A percentile compares a stretch with the other conserved stretches of the same genome.
Evolutionary conservation across 2,797 vertebrate genomes (phyloP).

Genomic region (Falco biarmicus): DNA sequence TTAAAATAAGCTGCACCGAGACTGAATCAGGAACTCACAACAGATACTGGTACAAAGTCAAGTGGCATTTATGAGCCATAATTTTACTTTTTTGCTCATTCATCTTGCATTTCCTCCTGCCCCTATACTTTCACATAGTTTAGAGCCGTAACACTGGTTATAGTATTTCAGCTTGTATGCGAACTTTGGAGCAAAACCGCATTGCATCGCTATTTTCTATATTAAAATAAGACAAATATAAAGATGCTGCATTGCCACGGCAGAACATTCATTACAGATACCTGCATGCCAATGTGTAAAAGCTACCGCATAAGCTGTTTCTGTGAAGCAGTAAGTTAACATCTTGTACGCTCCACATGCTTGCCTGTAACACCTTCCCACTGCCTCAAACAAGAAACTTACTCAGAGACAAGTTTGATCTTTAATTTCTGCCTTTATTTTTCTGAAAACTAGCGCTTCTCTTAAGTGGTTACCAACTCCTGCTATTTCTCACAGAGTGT

Average conservation of each 20-base stretch:
- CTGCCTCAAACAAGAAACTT: conserved; percentile 31
- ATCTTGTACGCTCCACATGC: not conserved
- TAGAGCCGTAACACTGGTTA: not conserved
- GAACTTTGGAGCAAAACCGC: not conserved
- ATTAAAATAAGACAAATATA: not conserved
- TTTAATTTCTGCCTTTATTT: conserved; percentile 21
- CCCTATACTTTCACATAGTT: not conserved
- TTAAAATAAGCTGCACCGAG: conserved; percentile 8
- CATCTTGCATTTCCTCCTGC: not conserved
- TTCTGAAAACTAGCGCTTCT: not conserved
- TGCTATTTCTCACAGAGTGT: not conserved
- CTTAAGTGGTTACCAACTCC: not conserved
- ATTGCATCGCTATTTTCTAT: not conserved
- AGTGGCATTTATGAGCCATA: not conserved
- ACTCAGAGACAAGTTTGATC: not conserved
- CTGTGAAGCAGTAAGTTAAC: conserved; percentile 16
- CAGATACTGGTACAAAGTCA: not conserved
- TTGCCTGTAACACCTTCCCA: conserved; percentile 48
- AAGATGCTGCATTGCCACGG: not conserved
- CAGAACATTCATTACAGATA: not conserved
- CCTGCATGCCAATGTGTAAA: not conserved
- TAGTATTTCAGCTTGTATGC: not conserved
- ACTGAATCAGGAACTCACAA: not conserved
- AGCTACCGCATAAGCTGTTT: not conserved
- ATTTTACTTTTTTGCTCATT: not conserved